Conservation (phyloP, 2,797 vertebrate species). For the Protosalanx chinensis region DNA sequence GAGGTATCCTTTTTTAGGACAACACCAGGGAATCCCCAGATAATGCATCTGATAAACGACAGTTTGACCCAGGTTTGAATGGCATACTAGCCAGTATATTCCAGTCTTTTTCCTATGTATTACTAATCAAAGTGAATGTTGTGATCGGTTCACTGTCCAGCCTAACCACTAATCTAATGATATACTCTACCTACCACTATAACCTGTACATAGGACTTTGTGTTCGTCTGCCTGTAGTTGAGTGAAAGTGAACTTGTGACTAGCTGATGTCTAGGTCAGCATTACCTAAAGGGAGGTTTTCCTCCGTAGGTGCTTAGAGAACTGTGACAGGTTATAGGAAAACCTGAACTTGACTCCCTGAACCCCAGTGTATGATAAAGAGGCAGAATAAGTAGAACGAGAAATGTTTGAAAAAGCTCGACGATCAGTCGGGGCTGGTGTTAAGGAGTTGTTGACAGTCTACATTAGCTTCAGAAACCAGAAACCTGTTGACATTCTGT, state of each 20-base stretch:
- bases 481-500: slow-evolving; percentile 30
- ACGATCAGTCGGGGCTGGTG: neutral
- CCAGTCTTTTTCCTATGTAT: slow-evolving; percentile 53
- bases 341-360: neutral
- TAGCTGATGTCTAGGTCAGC: neutral
- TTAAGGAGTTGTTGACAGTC: slow-evolving; percentile 12
- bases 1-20: neutral
- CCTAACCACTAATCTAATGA: slow-evolving; percentile 53
- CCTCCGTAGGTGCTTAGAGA: neutral
- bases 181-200: slow-evolving; percentile 48
- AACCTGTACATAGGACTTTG: slow-evolving; percentile 45
- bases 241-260: neutral
- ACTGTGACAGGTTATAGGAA: neutral
- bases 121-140: slow-evolving; percentile 75
- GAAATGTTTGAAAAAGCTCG: too few relatives aligned
- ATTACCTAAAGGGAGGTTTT: neutral
- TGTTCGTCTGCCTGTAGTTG: slow-evolving; percentile 30
- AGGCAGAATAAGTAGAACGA: too few relatives aligned
- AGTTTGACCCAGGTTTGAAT: slow-evolving; percentile 12
- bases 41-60: neutral
- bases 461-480: slow-evolving; percentile 33
- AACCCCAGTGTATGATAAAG: too few relatives aligned
- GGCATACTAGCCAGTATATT: slow-evolving; percentile 26
- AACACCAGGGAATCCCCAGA: neutral
- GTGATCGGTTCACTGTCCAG: slow-evolving; percentile 66